Evolutionary conservation across 2,797 vertebrate species (phyloP).

Genomic region (Gymnoscopelus microlampas): DNA sequence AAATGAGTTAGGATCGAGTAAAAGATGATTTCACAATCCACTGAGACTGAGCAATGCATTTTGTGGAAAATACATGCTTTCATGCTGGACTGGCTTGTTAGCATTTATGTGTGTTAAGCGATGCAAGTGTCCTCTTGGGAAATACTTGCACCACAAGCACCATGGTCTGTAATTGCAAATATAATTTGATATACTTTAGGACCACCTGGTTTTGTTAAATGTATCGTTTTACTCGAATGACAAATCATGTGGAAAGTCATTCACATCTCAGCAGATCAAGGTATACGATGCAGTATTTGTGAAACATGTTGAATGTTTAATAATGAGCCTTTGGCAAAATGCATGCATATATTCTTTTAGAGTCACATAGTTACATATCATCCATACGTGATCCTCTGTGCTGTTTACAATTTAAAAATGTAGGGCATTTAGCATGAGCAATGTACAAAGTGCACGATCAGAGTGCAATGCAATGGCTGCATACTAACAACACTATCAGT

Average conservation of each 20-base stretch:
- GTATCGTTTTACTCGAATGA: slow-evolving; percentile 42
- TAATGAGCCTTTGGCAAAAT: slow-evolving; percentile 8
- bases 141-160: slow-evolving; percentile 38
- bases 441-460: too few species aligned
- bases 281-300: slow-evolving; percentile 13
- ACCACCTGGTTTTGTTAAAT: slow-evolving; percentile 48
- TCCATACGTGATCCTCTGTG: too few species aligned
- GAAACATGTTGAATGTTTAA: slow-evolving; percentile 9
- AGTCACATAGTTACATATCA: too few species aligned
- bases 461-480: too few species aligned
- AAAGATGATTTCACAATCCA: slow-evolving; percentile 3
- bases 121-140: slow-evolving; percentile 36
- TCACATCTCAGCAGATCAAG: slow-evolving; percentile 21
- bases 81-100: slow-evolving; percentile 41
- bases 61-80: slow-evolving; percentile 18
- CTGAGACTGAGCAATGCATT: slow-evolving; percentile 3
- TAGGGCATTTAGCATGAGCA: too few species aligned
- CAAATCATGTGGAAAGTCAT: slow-evolving; percentile 40
- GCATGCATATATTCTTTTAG: too few species aligned
- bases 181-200: slow-evolving; percentile 27
- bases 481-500: too few species aligned
- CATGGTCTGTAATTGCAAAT: slow-evolving; percentile 59
- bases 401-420: too few species aligned
- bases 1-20: background rate
- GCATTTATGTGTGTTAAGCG: slow-evolving; percentile 27